Conservation (phyloP, 2,888 invertebrate genomes). For the Phengaris arion region DNA sequence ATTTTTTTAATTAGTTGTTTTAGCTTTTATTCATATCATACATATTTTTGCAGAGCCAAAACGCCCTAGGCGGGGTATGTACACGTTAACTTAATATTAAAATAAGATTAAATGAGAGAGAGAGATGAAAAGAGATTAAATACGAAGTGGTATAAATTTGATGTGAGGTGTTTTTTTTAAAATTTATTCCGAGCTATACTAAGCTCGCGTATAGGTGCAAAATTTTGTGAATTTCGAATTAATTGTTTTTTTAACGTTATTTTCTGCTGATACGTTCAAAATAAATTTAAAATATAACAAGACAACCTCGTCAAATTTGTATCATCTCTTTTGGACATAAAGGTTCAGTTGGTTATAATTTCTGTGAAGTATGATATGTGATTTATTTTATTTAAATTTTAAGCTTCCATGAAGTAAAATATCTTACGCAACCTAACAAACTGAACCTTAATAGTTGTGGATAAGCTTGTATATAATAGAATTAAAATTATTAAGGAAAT, state of each 20-base stretch:
- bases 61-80: constrained; percentile 59
- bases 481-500: neutral
- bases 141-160: neutral
- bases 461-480: neutral
- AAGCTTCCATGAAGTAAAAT: neutral
- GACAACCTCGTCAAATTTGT: neutral
- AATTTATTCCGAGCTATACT: too few species aligned
- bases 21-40: constrained; percentile 28
- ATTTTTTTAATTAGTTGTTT: neutral
- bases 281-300: neutral
- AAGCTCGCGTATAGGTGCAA: too few species aligned
- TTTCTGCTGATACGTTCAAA: too few species aligned
- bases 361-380: neutral
- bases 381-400: neutral
- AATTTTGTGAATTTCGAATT: too few species aligned
- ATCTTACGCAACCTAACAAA: neutral
- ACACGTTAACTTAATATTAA: constrained; percentile 39
- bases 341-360: neutral
- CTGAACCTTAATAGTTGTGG: neutral
- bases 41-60: constrained; percentile 56
- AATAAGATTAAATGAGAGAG: neutral
- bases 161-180: neutral
- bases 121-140: too few species aligned
- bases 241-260: too few species aligned
- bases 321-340: neutral